Evolutionary conservation across 2,888 invertebrate genomes (phyloP).

Genomic region (Penaeus monodon): DNA sequence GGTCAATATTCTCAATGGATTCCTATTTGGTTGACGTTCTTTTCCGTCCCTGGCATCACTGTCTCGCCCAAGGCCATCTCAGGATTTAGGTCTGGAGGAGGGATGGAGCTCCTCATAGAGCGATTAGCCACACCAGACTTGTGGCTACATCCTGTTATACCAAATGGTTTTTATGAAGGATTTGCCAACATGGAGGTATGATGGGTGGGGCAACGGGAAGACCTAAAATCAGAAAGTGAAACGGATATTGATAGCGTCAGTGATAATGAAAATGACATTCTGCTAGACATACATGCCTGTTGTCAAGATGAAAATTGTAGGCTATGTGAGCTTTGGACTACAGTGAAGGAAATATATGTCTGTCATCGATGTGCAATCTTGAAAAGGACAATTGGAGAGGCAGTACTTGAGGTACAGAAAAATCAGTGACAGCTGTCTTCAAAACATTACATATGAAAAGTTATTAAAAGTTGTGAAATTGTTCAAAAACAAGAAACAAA

Average conservation of each 20-base stretch:
- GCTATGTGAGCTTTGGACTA: constrained; percentile 57
- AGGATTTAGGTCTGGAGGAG: constrained; percentile 69
- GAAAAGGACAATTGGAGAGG: constrained; percentile 53
- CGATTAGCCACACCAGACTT: constrained; percentile 71
- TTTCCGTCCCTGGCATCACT: constrained; percentile 68
- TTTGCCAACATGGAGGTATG: constrained; percentile 71
- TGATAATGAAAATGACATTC: constrained; percentile 56
- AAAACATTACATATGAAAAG: constrained; percentile 46
- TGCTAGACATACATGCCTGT: constrained; percentile 52
- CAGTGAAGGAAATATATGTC: constrained; percentile 59
- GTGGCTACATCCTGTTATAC: constrained; percentile 71
- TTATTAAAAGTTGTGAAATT: constrained; percentile 52
- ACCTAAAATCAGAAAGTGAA: constrained; percentile 58
- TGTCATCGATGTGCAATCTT: constrained; percentile 59
- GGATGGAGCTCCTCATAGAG: constrained; percentile 70
- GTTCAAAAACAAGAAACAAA: constrained; percentile 47
- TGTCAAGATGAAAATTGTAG: constrained; percentile 53
- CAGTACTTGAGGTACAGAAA: constrained; percentile 47
- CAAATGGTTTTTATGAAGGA: constrained; percentile 72
- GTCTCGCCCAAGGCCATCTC: constrained; percentile 67
- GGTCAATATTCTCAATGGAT: constrained; percentile 70
- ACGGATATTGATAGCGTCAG: constrained; percentile 61
- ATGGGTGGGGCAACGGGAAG: constrained; percentile 66
- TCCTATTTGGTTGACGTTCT: constrained; percentile 68
- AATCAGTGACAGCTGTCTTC: constrained; percentile 32